Base-by-base conservation (phyloP, 30 jellyfish, hydroid and myxozoan genomes). In the Turritopsis rubra region DNA sequence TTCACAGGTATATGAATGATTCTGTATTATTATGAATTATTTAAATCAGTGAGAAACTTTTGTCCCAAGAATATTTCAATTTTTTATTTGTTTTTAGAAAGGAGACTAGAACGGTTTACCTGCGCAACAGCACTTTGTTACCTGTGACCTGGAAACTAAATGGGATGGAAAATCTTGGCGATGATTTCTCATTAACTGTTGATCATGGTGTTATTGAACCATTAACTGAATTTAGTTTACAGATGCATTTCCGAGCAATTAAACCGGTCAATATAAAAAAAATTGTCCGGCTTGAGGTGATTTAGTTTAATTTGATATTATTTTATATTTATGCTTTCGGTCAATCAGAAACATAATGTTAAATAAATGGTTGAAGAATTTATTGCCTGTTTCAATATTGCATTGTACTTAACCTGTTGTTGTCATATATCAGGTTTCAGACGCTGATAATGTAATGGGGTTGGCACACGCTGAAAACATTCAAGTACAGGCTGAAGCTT, bases 101-200 rank as follows among this genome's bases (percentile, higher is more conserved):
- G 75, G 98, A 93, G 52, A 88, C 98, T 19, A 88, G 98, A 66
- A 83, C 89, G 7, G 90, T 93, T 20, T 93, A 78, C 72, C 81
- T 93, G 73, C 96, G 98, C 75, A 93, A 93, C 89, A 93, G 96
- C 85, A 88, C 98, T 22, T 85, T 93, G 21, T 95, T 93, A 5
- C 98, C 98, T 13, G 85, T 88, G 41, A 96, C 96, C 19, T 93
- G 98, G 98, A 93, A 88, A 75, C 88, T 93, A 29, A 93, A 88
- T 84, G 98, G 98, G 17, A 81, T 93, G 96, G 98, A 93, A 66
- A 93, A 89, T 74, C 96, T 93, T 76, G 98, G 98, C n/a, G 98
- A 93, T 76, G 98, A 93, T 73, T 93, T 93, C 85, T 88, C 98
- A 22, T 95, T 93, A 1, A 83, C 95, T 28, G 89, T 54, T n/a